These are phyloP conservation scores for Lophura nycthemera DNA, from an alignment of 2,113 vertebrate species.

Conservation along the genomic window DNA sequence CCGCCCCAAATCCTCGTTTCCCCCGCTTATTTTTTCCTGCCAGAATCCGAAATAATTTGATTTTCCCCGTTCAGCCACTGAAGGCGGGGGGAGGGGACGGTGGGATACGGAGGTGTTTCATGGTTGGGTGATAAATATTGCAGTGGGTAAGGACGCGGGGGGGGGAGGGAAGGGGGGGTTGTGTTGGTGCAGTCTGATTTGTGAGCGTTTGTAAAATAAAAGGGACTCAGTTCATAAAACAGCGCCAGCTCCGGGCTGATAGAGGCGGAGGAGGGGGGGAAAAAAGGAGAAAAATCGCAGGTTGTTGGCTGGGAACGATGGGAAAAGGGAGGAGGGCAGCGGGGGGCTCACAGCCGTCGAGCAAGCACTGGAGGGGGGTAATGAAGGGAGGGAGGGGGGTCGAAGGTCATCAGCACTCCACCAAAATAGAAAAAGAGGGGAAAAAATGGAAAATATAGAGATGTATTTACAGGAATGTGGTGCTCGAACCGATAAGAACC, in stretches of 20 bases:
- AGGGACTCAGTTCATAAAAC: neutral
- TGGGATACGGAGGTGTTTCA: neutral
- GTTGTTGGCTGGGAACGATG: neutral
- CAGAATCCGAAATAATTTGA: neutral
- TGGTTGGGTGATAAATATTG: neutral
- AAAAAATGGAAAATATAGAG: fast-evolving
- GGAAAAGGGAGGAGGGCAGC: neutral
- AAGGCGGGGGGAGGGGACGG: neutral
- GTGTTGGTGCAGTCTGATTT: neutral
- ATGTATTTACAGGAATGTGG: neutral
- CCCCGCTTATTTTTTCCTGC: no score
- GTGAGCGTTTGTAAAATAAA: neutral
- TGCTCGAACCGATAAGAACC: neutral
- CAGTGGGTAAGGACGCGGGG: neutral
- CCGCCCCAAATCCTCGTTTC: no score
- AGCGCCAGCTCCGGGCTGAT: neutral
- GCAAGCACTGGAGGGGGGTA: neutral
- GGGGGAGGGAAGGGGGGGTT: neutral
- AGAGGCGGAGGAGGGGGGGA: neutral
- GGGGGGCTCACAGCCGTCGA: neutral
- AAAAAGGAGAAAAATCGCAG: neutral
- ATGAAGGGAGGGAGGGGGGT: neutral
- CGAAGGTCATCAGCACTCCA: neutral
- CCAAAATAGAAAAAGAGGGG: neutral
- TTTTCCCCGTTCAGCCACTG: neutral